Evolutionary conservation across 2,888 invertebrate species (phyloP).

Genomic region (Pristionchus maxplancki): DNA sequence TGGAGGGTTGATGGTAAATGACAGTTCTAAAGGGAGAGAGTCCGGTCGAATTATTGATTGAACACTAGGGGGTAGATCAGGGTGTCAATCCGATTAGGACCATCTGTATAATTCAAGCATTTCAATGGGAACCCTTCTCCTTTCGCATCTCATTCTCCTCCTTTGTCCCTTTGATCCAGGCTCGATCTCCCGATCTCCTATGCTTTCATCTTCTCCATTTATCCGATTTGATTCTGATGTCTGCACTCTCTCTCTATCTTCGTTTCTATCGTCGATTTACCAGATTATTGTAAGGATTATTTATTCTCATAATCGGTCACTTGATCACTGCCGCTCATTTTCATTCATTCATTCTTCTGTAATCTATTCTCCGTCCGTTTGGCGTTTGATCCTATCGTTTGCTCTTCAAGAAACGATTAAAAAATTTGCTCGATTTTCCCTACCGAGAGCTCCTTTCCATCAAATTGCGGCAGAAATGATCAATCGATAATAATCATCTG

Average conservation of each 20-base stretch:
- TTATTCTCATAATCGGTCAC: slow-evolving; percentile 5
- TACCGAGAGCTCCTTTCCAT: too few relatives aligned
- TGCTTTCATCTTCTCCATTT: neutral
- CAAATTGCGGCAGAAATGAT: neutral
- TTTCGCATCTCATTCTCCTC: neutral
- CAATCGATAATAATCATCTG: neutral
- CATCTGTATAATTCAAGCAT: neutral
- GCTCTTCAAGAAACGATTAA: too few relatives aligned
- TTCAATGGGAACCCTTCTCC: neutral
- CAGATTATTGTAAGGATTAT: neutral
- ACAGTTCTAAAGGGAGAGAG: neutral
- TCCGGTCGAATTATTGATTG: neutral
- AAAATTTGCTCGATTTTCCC: too few relatives aligned
- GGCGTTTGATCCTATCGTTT: neutral
- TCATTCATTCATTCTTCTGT: neutral
- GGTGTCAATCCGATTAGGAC: neutral
- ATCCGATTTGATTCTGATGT: too few relatives aligned
- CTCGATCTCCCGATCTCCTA: too few relatives aligned
- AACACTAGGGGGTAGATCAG: neutral
- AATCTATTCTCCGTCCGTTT: neutral
- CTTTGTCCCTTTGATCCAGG: neutral
- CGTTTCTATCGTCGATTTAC: neutral
- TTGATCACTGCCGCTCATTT: neutral
- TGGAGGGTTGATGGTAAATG: neutral
- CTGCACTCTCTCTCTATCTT: neutral